phyloP scores from a whole-genome alignment of 2,888 invertebrate species.

The Cosmia trapezina region DNA sequence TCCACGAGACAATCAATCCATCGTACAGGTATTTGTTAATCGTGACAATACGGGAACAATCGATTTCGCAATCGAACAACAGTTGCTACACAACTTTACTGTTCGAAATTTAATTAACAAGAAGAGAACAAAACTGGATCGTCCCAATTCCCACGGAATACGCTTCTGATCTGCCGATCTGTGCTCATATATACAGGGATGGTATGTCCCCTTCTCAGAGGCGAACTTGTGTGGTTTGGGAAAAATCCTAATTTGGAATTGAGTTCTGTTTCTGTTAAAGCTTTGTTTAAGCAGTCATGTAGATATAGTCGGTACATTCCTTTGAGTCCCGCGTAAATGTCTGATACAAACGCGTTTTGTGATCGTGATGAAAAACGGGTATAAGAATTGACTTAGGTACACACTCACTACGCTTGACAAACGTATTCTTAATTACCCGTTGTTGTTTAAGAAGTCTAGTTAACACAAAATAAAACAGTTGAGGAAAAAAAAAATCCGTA shows the following conservation, averaged over 20 bases:
- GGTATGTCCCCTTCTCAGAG: slow-evolving; percentile 68
- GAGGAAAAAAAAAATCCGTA: too few species aligned
- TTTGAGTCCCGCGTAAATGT: slow-evolving; percentile 6
- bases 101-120: slow-evolving; percentile 79
- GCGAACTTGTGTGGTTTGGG: slow-evolving; percentile 55
- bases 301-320: slow-evolving; percentile 8
- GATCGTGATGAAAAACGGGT: background rate
- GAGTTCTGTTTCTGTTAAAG: slow-evolving; percentile 34
- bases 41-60: slow-evolving; percentile 64
- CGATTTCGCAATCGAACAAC: slow-evolving; percentile 54
- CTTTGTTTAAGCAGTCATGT: slow-evolving; percentile 38
- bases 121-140: slow-evolving; percentile 72
- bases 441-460: background rate
- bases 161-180: slow-evolving; percentile 81
- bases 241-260: slow-evolving; percentile 55
- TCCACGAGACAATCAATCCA: slow-evolving; percentile 56
- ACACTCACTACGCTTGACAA: background rate
- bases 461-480: background rate
- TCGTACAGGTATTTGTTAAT: slow-evolving; percentile 53
- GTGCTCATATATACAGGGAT: slow-evolving; percentile 79
- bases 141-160: slow-evolving; percentile 83
- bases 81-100: slow-evolving; percentile 69
- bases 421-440: background rate
- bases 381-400: background rate
- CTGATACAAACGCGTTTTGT: background rate